These are phyloP conservation scores for Gobio occitaniae DNA, from an alignment of 2,797 vertebrate genomes.

Conservation along the genomic window DNA sequence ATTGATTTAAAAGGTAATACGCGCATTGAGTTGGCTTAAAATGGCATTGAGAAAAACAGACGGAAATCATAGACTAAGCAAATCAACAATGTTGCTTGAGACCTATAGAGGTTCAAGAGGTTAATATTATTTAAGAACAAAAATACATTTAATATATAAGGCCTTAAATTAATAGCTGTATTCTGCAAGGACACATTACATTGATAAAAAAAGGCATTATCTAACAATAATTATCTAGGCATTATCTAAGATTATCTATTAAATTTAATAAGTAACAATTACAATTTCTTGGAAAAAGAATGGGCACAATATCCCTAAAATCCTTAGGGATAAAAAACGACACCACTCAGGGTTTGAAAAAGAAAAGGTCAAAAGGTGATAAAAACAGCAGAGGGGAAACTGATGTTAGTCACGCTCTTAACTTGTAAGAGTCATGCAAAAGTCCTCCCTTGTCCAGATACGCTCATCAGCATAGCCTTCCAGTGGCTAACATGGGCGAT, in stretches of 20 bases:
- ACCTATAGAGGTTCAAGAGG: background rate
- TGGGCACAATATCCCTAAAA: background rate
- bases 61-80: constrained; percentile 2
- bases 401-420: constrained; percentile 34
- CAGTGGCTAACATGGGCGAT: constrained; percentile 61
- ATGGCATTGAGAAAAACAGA: constrained; percentile 10
- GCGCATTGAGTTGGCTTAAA: constrained; percentile 36
- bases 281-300: background rate
- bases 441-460: constrained; percentile 20
- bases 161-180: background rate
- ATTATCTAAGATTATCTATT: no score
- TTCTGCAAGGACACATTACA: background rate
- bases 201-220: background rate
- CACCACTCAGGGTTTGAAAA: background rate
- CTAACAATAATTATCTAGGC: no score
- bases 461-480: constrained; percentile 53
- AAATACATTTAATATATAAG: background rate
- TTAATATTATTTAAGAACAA: background rate
- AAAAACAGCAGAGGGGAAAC: constrained; percentile 1
- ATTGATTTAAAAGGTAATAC: constrained; percentile 52
- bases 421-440: constrained; percentile 45
- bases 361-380: constrained; percentile 29
- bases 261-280: background rate
- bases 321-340: background rate
- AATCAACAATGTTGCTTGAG: constrained; percentile 10